Percentiles rank a stretch among this genome's conserved stretches.
Conservation (phyloP, 2,797 vertebrate species). For the Chiloscyllium punctatum region DNA sequence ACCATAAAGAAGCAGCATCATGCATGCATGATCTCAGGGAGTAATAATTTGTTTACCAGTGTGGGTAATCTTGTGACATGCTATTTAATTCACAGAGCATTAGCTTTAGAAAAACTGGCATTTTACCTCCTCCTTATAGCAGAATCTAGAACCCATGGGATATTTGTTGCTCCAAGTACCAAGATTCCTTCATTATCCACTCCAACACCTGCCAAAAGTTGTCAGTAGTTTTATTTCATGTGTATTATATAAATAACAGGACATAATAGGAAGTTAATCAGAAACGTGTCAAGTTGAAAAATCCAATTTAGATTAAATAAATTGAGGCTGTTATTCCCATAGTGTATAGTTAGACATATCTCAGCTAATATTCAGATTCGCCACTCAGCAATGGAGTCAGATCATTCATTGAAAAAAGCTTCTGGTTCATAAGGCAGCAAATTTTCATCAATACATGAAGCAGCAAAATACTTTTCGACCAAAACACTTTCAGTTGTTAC, state of each 20-base stretch:
- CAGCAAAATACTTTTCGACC: neutral
- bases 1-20: neutral
- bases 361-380: neutral
- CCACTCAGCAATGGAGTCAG: neutral
- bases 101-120: neutral
- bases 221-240: neutral
- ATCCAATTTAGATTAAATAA: neutral
- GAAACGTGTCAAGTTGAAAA: neutral
- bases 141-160: conserved; percentile 97
- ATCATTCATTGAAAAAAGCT: neutral
- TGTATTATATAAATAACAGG: neutral
- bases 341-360: neutral
- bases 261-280: neutral
- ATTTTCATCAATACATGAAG: neutral
- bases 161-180: conserved; percentile 97
- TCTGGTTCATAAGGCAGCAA: neutral
- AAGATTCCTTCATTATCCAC: conserved; percentile 92
- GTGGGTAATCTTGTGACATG: neutral
- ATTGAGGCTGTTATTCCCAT: neutral
- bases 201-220: conserved; percentile 73
- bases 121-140: conserved; percentile 91
- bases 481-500: neutral
- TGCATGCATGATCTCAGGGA: neutral
- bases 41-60: neutral
- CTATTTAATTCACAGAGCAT: neutral